Base-by-base conservation (phyloP, 1,140 invertebrate species). In the Bacillus rossius region DNA sequence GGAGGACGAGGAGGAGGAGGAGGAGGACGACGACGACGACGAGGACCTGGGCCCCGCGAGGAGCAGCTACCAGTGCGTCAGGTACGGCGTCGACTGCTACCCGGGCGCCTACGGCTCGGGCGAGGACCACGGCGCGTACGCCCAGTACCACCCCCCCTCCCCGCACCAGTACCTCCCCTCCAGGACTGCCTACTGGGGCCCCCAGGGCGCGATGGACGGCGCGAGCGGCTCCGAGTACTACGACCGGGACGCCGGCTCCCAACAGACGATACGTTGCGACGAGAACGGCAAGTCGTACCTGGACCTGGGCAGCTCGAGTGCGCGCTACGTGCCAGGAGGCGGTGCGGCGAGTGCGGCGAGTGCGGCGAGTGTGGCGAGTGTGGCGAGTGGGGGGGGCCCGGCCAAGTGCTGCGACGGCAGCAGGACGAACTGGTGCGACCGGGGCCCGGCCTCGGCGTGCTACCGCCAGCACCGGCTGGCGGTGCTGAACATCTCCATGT, bases 401-500 rank as follows among this genome's bases (percentile, higher is more conserved):
- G 47, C 52, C 50, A 66, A 83, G 65, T 87, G 86, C 72, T 87
- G 85, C 75, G 86, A 88, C 65, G 86, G 87, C 53, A 85, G 88
- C 61, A 81, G 84, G 65, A 81, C 83, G 58, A 83, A 79, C 49
- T 88, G 89, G 82, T 90, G 88, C 69, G 76, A 81, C 58, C 83
- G 85, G 45, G 69, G 67, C 40, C 65, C 71, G 8, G 43, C 29
- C 20, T 25, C 53, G 20, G 63, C 69, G 17, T 91, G 88, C 68
- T 93, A 93, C 71, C 82, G 88, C 67, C 89, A 92, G 66, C 83
- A 91, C 51, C 78, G 94, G 16, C 82, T 94, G 61, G 89, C 91
- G 64, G 91, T 96, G 63, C 84, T 96, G 65, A 94, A 95, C 69
- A 84, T 96, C 42, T 95, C 92, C 51, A 92, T 96, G 84, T 88